Conservation (phyloP, 2,113 vertebrate genomes). For the Parotia lawesii region DNA sequence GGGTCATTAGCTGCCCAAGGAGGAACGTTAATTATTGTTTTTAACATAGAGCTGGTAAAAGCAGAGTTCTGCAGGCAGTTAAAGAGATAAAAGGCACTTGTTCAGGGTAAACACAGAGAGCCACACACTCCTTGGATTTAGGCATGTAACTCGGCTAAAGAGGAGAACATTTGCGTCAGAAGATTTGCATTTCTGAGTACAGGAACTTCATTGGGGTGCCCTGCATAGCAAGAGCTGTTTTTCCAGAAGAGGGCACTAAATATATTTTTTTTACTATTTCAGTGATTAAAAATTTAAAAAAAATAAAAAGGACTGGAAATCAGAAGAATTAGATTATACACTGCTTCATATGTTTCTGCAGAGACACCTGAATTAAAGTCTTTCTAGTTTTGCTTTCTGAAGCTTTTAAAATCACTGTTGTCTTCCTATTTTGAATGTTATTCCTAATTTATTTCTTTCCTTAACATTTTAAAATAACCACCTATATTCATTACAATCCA, state of each 20-base stretch:
- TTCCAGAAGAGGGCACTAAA: conserved; percentile 33
- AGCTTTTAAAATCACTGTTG: neutral
- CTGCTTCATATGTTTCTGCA: neutral
- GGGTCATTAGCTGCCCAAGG: neutral
- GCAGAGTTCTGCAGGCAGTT: neutral
- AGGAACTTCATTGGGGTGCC: neutral
- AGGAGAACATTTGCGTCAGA: neutral
- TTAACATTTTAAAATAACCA: neutral
- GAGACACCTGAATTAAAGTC: neutral
- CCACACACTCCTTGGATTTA: neutral
- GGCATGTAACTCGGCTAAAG: neutral
- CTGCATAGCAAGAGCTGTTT: neutral
- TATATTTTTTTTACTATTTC: neutral
- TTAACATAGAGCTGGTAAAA: neutral
- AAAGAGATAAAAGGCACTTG: neutral
- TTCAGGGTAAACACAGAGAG: neutral
- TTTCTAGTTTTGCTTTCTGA: neutral
- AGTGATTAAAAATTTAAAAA: neutral
- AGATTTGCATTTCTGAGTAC: neutral
- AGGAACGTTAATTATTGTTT: neutral
- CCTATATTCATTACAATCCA: neutral
- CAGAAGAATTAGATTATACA: neutral
- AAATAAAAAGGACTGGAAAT: neutral
- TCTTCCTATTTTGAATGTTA: neutral
- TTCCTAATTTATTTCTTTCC: neutral